Base-by-base conservation (phyloP, 2,888 invertebrate genomes). In the Alsophila aescularia region DNA sequence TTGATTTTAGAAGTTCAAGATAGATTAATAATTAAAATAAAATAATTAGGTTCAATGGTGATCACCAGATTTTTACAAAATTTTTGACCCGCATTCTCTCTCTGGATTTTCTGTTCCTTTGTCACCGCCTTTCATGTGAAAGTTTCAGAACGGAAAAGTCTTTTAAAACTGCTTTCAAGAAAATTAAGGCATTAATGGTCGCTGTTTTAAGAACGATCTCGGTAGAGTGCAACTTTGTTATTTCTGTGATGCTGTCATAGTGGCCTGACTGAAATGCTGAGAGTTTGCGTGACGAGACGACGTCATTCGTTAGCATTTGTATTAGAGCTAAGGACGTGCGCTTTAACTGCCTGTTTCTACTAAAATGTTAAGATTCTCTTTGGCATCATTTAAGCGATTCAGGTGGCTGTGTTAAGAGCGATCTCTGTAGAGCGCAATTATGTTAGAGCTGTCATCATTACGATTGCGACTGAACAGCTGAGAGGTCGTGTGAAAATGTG, bases 161-260 rank as follows among this genome's bases (percentile, higher is more conserved):
- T 89, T 88, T 90, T 87, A 85, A 87, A 88, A 88, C 82, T 83
- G 86, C 88, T 90, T 89, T 89, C 81, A 89, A 85, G 87, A 87
- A 89, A 90, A 90, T 90, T 90, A 88, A 90, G 84, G 81, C 85
- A 87, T 87, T 89, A 90, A 87, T 83, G 87, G 85, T 76, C 63
- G 79, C 73, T 77, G 70, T 74, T 75, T 77, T 78, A 77, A 79
- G 64, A 78, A 72, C 71, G 75, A 76, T 70, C 67, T 64, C 64
- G 64, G 71, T 58, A 56, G 48, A 60, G 62, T 62, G 66, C 58
- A 53, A 61, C 55, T 67, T 48, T 54, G 60, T 54, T 57, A 60
- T 43, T 34, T 9, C 50, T 41, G 5, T 21, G 18, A 24, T 53
- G 49, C 27, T 32, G 37, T 34, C 37, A 40, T 24, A 34, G 39